These are phyloP conservation scores for Coecobrya sp. DNA, from an alignment of 2,888 invertebrate species.

Conservation along the genomic window DNA sequence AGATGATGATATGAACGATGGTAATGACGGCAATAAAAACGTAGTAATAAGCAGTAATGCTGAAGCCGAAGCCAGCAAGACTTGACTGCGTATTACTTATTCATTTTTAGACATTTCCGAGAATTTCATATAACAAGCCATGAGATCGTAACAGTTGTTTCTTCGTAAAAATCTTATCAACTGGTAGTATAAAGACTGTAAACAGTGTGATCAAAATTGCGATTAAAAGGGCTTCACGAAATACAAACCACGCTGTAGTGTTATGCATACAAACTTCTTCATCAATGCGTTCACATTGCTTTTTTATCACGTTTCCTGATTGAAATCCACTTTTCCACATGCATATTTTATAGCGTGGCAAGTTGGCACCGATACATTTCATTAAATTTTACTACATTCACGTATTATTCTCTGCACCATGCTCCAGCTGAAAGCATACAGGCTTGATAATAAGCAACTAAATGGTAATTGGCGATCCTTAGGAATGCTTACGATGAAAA, in stretches of 20 bases:
- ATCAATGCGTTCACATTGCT: background rate
- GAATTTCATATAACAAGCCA: conserved; percentile 21
- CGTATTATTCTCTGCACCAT: background rate
- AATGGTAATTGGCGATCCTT: background rate
- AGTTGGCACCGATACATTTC: conserved; percentile 26
- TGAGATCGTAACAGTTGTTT: conserved; percentile 38
- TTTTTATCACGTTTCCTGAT: conserved; percentile 41
- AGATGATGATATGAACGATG: background rate
- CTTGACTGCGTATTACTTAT: background rate
- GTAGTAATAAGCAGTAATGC: background rate
- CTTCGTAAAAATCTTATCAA: conserved; percentile 18
- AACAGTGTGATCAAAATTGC: background rate
- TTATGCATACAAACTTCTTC: conserved; percentile 20
- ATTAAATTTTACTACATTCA: conserved; percentile 17
- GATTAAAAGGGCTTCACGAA: conserved; percentile 11
- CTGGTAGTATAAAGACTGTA: conserved; percentile 7
- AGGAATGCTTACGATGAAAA: background rate
- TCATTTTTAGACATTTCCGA: conserved; percentile 33
- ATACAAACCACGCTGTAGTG: background rate
- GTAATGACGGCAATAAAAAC: conserved; percentile 2
- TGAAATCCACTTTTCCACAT: conserved; percentile 39
- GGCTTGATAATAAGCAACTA: conserved; percentile 32
- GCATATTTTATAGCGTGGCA: conserved; percentile 18
- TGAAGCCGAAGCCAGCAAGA: background rate
- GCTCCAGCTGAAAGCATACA: background rate